Evolutionary conservation across 2,888 invertebrate genomes (phyloP).

Genomic region (Drosophila koepferae): DNA sequence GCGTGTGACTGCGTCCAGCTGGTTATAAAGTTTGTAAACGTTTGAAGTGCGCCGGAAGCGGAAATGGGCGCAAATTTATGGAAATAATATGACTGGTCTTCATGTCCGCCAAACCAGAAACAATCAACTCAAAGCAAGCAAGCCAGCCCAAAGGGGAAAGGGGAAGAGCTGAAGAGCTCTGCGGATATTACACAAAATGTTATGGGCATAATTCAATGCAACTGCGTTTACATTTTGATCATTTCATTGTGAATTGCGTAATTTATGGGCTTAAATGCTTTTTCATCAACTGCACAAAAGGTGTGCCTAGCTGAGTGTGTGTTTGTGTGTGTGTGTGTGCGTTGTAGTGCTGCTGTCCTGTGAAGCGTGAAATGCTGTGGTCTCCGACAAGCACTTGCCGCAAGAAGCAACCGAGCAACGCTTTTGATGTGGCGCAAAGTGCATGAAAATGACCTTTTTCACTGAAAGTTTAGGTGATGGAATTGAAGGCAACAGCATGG

Average conservation of each 20-base stretch:
- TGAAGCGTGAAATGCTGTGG: constrained; percentile 70
- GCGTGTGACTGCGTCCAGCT: constrained; percentile 18
- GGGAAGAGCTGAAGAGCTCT: no score
- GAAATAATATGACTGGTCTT: constrained; percentile 67
- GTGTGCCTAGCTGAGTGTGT: constrained; percentile 17
- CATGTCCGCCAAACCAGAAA: constrained; percentile 46
- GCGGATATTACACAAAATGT: constrained; percentile 44
- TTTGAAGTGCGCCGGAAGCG: constrained; percentile 71
- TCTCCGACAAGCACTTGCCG: constrained; percentile 43
- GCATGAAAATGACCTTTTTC: constrained; percentile 52
- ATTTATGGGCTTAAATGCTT: constrained; percentile 71
- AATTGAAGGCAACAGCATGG: constrained; percentile 27
- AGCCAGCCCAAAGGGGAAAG: background rate
- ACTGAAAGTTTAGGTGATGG: constrained; percentile 47
- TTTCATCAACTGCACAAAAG: constrained; percentile 68
- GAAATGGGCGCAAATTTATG: constrained; percentile 79
- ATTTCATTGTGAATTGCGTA: constrained; percentile 50
- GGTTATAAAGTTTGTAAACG: constrained; percentile 22
- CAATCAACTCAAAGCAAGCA: constrained; percentile 44
- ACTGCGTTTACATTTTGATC: constrained; percentile 55
- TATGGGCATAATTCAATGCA: constrained; percentile 62
- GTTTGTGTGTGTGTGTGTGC: constrained; percentile 11
- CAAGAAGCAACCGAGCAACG: constrained; percentile 33
- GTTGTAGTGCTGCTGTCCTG: constrained; percentile 30
- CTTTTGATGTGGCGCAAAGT: constrained; percentile 69